Conservation (phyloP, 2,113 vertebrate species). For the Eulemur macaco region DNA sequence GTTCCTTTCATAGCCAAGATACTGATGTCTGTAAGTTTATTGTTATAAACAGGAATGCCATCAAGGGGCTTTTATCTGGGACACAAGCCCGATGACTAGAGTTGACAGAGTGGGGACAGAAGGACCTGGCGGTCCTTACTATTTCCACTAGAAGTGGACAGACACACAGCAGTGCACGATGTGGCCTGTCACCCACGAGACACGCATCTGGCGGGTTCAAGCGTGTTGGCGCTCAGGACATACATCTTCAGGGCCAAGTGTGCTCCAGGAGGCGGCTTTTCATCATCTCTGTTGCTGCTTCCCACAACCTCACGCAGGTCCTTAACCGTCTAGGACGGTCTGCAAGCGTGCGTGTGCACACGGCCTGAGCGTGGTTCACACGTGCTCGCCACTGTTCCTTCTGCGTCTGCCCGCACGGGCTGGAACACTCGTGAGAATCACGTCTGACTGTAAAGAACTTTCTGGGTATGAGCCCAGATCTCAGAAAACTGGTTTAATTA, state of each 20-base stretch:
- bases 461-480: background rate
- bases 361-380: accelerated
- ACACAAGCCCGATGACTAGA: conserved; percentile 58
- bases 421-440: too few relatives aligned
- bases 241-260: too few relatives aligned
- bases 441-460: background rate
- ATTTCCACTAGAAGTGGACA: background rate
- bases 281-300: too few relatives aligned
- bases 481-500: background rate
- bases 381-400: accelerated
- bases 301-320: accelerated
- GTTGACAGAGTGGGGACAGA: conserved; percentile 12
- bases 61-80: conserved; percentile 74
- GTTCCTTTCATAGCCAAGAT: conserved; percentile 68
- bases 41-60: conserved; percentile 72
- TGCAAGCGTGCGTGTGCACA: accelerated
- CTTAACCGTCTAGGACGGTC: accelerated
- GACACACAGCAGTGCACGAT: accelerated
- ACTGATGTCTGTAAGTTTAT: conserved; percentile 64
- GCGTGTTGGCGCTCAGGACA: accelerated
- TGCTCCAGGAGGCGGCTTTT: accelerated
- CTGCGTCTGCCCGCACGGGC: accelerated
- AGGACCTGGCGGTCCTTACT: background rate
- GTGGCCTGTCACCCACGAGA: background rate
- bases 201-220: background rate